These are phyloP conservation scores for Procambarus clarkii DNA, from an alignment of 1,140 invertebrate genomes.

Conservation along the genomic window DNA sequence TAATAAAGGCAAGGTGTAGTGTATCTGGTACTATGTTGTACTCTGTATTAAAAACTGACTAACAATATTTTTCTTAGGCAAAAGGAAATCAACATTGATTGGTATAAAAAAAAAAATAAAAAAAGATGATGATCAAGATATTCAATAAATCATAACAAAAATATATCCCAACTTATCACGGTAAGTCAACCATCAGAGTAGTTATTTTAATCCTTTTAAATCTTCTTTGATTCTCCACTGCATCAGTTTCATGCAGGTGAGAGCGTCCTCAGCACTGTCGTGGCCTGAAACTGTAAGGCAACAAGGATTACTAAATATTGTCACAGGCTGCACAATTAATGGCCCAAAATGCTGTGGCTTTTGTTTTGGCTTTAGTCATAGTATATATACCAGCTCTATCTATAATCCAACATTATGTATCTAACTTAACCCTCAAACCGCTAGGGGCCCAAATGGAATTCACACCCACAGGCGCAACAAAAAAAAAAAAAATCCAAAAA, in stretches of 20 bases:
- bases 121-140: background rate
- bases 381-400: too few species aligned
- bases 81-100: background rate
- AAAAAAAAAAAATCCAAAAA: too few species aligned
- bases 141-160: background rate
- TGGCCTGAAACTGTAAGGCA: constrained; percentile 87
- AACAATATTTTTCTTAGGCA: background rate
- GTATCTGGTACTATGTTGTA: too few species aligned
- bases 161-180: background rate
- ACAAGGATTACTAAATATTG: constrained; percentile 26
- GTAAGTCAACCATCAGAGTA: background rate
- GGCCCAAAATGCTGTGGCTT: too few species aligned
- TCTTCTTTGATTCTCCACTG: constrained; percentile 88
- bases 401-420: too few species aligned
- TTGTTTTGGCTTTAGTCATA: too few species aligned
- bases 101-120: background rate
- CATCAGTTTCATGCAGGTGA: constrained; percentile 91
- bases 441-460: too few species aligned
- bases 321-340: background rate
- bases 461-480: too few species aligned
- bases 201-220: constrained; percentile 78
- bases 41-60: background rate
- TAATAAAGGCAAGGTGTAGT: background rate
- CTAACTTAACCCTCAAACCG: too few species aligned
- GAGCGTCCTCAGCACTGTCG: constrained; percentile 97